Evolutionary conservation across 2,888 invertebrate genomes (phyloP).

Genomic region (Meiosimyza decipiens): DNA sequence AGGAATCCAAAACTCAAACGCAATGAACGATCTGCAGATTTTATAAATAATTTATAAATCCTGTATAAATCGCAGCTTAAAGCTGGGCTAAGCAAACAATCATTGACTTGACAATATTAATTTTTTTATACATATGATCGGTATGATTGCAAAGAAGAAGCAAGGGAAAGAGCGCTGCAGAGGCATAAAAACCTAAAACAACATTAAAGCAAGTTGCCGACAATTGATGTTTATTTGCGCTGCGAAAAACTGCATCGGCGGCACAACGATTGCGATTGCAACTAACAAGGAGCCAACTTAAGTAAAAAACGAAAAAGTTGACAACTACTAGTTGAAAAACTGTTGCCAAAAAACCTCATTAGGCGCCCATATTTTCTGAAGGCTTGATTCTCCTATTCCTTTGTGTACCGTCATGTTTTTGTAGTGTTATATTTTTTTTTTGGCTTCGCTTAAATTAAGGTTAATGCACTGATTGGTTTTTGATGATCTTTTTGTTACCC

Average conservation of each 20-base stretch:
- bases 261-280: conserved; percentile 25
- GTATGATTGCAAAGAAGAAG: conserved; percentile 63
- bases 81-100: neutral
- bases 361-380: too few species aligned
- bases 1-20: too few species aligned
- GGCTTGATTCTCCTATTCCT: too few species aligned
- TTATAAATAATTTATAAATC: neutral
- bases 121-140: conserved; percentile 1
- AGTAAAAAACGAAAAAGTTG: conserved; percentile 6
- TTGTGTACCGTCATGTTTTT: conserved; percentile 6
- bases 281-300: conserved; percentile 12
- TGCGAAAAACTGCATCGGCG: conserved; percentile 19
- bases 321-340: conserved; percentile 13
- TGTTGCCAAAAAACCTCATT: conserved; percentile 8
- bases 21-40: too few species aligned
- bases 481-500: conserved; percentile 44
- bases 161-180: conserved; percentile 44
- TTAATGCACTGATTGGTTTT: conserved; percentile 57
- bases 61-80: neutral
- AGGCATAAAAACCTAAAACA: conserved; percentile 30
- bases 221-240: conserved; percentile 39
- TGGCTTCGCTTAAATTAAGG: conserved; percentile 52
- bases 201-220: conserved; percentile 44
- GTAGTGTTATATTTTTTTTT: conserved; percentile 27
- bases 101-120: neutral